phyloP scores from a whole-genome alignment of 1,140 invertebrate species.

The Reticulitermes speratus region DNA sequence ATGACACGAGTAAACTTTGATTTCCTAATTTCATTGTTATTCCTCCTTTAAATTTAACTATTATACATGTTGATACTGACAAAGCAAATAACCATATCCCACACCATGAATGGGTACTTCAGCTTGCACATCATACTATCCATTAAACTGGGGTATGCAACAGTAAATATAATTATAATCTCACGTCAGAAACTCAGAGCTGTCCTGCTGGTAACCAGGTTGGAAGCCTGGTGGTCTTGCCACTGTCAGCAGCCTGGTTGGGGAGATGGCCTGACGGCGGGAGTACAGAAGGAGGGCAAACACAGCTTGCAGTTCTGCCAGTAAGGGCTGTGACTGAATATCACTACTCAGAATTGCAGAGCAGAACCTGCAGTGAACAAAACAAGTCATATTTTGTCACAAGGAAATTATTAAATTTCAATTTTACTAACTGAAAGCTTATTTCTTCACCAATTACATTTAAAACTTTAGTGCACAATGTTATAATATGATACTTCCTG shows the following conservation, averaged over 20 bases:
- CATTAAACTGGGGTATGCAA: background rate
- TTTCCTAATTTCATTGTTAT: too few relatives aligned
- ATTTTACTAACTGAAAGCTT: background rate
- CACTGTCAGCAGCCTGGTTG: constrained; percentile 63
- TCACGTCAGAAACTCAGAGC: constrained; percentile 81
- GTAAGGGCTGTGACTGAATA: constrained; percentile 51
- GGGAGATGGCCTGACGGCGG: constrained; percentile 61
- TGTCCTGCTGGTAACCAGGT: constrained; percentile 77
- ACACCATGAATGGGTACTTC: too few relatives aligned
- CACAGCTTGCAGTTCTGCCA: constrained; percentile 67
- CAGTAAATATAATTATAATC: constrained; percentile 34
- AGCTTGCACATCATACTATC: too few relatives aligned
- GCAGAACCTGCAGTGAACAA: constrained; percentile 65
- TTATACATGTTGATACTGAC: too few relatives aligned
- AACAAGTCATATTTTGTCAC: constrained; percentile 72
- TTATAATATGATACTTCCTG: too few relatives aligned
- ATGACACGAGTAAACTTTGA: too few relatives aligned
- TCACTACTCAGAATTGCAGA: constrained; percentile 56
- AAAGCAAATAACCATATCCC: too few relatives aligned
- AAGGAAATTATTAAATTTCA: background rate
- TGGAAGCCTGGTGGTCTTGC: constrained; percentile 74
- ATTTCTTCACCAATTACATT: background rate
- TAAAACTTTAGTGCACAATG: too few relatives aligned
- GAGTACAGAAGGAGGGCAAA: constrained; percentile 74
- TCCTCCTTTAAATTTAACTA: too few relatives aligned